A percentile compares a stretch with the other conserved stretches of the same genome.
Evolutionary conservation across 2,888 invertebrate species (phyloP).

Genomic region (Mesorhabditis sp.): DNA sequence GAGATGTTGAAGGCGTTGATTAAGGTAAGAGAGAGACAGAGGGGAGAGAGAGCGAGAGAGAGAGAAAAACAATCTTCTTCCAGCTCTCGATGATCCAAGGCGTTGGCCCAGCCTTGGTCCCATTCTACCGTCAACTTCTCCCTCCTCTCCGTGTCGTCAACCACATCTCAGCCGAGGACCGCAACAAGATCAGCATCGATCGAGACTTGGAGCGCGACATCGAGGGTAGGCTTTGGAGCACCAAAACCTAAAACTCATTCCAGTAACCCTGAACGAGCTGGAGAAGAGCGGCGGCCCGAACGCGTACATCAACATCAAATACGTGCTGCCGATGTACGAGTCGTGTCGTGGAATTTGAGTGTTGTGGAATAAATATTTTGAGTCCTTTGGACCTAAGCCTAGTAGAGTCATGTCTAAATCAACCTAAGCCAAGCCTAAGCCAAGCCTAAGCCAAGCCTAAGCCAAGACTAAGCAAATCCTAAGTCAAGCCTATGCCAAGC

Average conservation of each 20-base stretch:
- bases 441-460: too few relatives aligned
- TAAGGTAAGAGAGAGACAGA: constrained; percentile 20
- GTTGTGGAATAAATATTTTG: too few relatives aligned
- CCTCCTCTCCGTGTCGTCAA: constrained; percentile 73
- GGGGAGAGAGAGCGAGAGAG: background rate
- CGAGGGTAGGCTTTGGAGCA: background rate
- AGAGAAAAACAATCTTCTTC: background rate
- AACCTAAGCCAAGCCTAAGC: too few relatives aligned
- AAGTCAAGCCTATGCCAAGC: too few relatives aligned
- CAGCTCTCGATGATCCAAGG: constrained; percentile 60
- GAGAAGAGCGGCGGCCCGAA: constrained; percentile 90
- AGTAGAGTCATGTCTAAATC: too few relatives aligned
- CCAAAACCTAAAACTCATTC: constrained; percentile 15
- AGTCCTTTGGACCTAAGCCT: too few relatives aligned
- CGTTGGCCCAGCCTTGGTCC: constrained; percentile 91
- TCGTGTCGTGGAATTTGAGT: constrained; percentile 65
- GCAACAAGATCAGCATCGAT: background rate
- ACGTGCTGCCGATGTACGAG: constrained; percentile 94
- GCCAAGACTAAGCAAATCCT: too few relatives aligned
- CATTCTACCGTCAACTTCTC: constrained; percentile 88
- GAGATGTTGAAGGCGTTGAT: constrained; percentile 33
- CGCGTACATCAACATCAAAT: constrained; percentile 95
- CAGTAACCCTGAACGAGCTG: constrained; percentile 73
- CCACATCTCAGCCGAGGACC: background rate
- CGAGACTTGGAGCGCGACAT: constrained; percentile 2